Conservation (phyloP, 2,797 vertebrate species). For the Gallinago solitaria region DNA sequence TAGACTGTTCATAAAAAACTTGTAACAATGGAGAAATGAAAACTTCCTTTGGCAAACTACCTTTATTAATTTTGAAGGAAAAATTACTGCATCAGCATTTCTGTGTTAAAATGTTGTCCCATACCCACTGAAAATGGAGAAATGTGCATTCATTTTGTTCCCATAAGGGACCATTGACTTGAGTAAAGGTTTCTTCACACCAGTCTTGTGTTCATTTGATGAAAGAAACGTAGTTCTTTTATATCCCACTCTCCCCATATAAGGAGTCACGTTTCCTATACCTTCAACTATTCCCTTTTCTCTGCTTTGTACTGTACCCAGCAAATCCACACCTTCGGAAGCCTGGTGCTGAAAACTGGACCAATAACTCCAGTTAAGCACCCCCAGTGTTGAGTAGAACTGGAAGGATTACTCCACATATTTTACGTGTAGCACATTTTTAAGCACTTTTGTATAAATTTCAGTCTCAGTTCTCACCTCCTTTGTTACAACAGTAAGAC, state of each 20-base stretch:
- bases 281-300: not conserved
- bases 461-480: not conserved
- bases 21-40: fast-evolving
- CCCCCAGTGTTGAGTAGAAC: not conserved
- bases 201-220: not conserved
- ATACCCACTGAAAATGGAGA: not conserved
- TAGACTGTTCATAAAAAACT: not conserved
- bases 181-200: not conserved
- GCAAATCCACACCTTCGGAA: not conserved
- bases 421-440: not conserved
- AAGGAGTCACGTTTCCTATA: not conserved
- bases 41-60: not conserved
- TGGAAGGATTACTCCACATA: not conserved
- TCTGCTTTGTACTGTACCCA: not conserved
- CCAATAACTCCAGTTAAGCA: not conserved
- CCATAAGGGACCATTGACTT: fast-evolving
- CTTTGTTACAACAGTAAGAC: not conserved
- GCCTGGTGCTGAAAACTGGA: not conserved
- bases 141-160: not conserved
- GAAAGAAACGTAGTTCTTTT: not conserved
- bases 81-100: not conserved
- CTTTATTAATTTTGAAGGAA: not conserved
- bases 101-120: not conserved
- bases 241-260: not conserved
- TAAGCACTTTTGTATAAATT: not conserved